These are phyloP conservation scores for Phenganax marumi DNA, from an alignment of 92 coral and sea anemone species.

Conservation along the genomic window DNA sequence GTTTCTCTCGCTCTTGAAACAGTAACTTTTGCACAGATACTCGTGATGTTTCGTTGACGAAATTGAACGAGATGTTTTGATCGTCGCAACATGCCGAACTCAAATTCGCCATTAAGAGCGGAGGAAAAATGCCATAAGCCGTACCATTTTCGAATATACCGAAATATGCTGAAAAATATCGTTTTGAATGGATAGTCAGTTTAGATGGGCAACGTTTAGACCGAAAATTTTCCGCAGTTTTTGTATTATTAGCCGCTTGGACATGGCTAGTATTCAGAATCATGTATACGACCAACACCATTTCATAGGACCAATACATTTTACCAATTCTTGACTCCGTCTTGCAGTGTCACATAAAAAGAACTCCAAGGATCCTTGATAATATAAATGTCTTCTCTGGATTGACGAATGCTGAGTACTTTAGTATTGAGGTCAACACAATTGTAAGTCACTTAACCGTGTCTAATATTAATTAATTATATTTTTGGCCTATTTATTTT, in stretches of 20 bases:
- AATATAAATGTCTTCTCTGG: too few species aligned
- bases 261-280: background rate
- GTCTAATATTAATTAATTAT: too few species aligned
- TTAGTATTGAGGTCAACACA: too few species aligned
- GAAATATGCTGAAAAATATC: slow-evolving; percentile 6
- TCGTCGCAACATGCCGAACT: background rate
- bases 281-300: too few species aligned
- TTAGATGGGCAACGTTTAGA: background rate
- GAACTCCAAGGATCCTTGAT: too few species aligned
- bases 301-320: too few species aligned
- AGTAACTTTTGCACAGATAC: slow-evolving; percentile 16
- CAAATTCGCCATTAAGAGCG: background rate
- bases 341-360: too few species aligned
- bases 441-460: too few species aligned
- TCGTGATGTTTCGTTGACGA: slow-evolving; percentile 10
- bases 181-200: background rate
- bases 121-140: slow-evolving; percentile 22
- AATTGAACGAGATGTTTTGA: background rate
- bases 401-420: too few species aligned
- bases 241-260: background rate
- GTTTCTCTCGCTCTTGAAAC: background rate
- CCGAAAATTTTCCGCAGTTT: background rate
- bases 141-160: background rate
- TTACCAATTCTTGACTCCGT: too few species aligned
- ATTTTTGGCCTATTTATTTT: too few species aligned